Conservation (phyloP, 2,888 invertebrate species). For the Chalcis sispes region DNA sequence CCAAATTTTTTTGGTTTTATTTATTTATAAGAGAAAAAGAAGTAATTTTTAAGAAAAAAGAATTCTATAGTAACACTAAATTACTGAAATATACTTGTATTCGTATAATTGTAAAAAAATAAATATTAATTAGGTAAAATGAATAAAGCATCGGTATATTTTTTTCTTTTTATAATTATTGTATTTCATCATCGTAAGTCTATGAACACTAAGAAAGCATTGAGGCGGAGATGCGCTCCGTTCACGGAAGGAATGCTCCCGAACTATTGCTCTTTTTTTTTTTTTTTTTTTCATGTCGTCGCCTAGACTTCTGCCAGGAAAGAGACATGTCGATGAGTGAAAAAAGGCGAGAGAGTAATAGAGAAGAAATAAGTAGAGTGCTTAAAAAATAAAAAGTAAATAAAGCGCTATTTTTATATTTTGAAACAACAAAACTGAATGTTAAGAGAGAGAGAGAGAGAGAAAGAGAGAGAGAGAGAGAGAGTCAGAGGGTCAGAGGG, state of each 20-base stretch:
- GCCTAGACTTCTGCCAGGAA: conserved; percentile 67
- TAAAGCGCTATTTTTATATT: too few species aligned
- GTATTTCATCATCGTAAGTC: conserved; percentile 73
- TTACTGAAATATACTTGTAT: too few species aligned
- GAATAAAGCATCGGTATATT: conserved; percentile 28
- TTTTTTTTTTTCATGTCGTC: conserved; percentile 52
- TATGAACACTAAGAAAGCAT: conserved; percentile 75
- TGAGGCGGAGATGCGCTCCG: conserved; percentile 64
- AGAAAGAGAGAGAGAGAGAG: conserved; percentile 36
- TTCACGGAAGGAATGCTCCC: conserved; percentile 66
- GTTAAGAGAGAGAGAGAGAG: background rate
- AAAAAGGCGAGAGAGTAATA: conserved; percentile 38
- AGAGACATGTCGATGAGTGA: conserved; percentile 51
- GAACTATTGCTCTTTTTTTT: conserved; percentile 54
- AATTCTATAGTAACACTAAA: too few species aligned
- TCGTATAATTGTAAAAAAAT: too few species aligned
- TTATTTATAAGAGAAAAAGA: too few species aligned
- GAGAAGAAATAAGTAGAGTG: conserved; percentile 5
- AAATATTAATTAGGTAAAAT: conserved; percentile 5
- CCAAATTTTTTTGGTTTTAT: too few species aligned
- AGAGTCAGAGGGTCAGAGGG: conserved; percentile 26
- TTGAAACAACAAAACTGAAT: conserved; percentile 2
- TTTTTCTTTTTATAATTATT: conserved; percentile 64
- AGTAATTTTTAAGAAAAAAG: too few species aligned
- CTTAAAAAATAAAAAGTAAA: conserved; percentile 12